These are phyloP conservation scores for Hypomecis punctinalis DNA, from an alignment of 2,888 invertebrate genomes.

Conservation along the genomic window DNA sequence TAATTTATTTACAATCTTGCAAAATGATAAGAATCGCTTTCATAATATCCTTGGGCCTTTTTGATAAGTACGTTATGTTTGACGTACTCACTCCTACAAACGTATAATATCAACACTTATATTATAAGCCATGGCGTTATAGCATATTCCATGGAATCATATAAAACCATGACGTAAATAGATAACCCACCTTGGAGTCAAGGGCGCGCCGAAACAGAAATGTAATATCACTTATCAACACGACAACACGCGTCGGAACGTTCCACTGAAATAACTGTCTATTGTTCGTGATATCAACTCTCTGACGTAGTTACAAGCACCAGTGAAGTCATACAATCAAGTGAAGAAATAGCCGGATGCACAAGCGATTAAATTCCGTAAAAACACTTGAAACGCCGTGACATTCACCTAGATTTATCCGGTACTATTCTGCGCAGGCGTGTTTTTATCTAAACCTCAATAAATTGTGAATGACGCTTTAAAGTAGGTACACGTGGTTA, in stretches of 20 bases:
- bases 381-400: neutral
- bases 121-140: conserved; percentile 2
- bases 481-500: conserved; percentile 1
- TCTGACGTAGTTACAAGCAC: neutral
- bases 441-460: neutral
- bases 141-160: conserved; percentile 8
- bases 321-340: conserved; percentile 29
- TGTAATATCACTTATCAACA: conserved; percentile 30
- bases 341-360: conserved; percentile 1
- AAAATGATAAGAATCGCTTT: neutral
- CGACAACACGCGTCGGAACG: conserved; percentile 13
- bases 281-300: conserved; percentile 5
- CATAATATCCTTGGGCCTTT: neutral
- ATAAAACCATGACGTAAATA: conserved; percentile 29
- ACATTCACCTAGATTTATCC: neutral
- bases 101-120: conserved; percentile 5
- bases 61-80: neutral
- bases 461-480: conserved; percentile 2
- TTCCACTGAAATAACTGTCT: conserved; percentile 20
- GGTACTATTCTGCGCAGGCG: neutral
- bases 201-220: conserved; percentile 33
- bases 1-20: no score
- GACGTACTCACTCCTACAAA: neutral
- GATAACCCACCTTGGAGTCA: conserved; percentile 36
- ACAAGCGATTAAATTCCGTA: neutral